A percentile compares a stretch with the other conserved stretches of the same genome.
These are phyloP conservation scores for Chaetogeoica ovagalla DNA, from an alignment of 2,888 invertebrate species.

Conservation along the genomic window DNA sequence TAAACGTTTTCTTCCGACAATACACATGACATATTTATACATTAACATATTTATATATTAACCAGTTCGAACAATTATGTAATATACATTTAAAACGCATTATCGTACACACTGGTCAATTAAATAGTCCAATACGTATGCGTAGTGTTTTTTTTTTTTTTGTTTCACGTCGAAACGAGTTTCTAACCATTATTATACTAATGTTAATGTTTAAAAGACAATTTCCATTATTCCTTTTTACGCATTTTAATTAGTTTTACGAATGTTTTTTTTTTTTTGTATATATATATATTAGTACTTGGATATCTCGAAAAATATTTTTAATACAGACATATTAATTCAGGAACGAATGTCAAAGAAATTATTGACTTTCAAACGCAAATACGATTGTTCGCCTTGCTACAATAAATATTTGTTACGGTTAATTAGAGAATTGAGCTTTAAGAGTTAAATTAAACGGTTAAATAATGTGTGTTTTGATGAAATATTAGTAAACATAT, in stretches of 20 bases:
- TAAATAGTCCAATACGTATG: background rate
- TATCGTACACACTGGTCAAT: background rate
- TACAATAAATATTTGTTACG: no score
- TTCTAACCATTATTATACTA: background rate
- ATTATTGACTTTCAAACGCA: no score
- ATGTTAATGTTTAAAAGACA: background rate
- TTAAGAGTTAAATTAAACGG: no score
- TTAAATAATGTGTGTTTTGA: no score
- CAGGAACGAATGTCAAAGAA: no score
- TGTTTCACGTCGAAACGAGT: background rate
- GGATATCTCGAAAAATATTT: background rate
- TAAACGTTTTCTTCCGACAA: background rate
- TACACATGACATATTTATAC: background rate
- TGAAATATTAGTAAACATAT: no score
- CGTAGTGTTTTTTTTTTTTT: background rate
- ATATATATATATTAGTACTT: background rate
- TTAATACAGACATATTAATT: no score
- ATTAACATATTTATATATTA: background rate
- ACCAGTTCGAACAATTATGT: constrained; percentile 7
- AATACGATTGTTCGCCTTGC: no score
- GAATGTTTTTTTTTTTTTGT: background rate
- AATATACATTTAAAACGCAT: background rate
- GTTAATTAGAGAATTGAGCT: no score
- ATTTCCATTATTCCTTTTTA: background rate
- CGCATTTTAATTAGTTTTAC: background rate